phyloP scores from a whole-genome alignment of 2,113 vertebrate genomes.

The Cynoglossus semilaevis region DNA sequence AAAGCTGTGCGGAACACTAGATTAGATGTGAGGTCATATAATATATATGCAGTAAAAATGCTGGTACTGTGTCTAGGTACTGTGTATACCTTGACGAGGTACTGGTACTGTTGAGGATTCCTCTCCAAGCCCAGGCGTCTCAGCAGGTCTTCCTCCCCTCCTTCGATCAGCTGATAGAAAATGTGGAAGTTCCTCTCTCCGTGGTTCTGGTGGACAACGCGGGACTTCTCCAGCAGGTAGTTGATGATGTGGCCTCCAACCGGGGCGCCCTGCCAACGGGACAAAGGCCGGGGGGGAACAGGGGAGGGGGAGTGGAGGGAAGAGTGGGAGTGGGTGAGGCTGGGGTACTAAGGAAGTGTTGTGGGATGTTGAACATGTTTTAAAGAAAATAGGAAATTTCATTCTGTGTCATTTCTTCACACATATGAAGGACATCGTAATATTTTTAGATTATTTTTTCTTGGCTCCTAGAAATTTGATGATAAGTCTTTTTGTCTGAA shows the following conservation, averaged over 20 bases:
- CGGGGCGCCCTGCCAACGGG: constrained; percentile 85
- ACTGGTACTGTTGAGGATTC: constrained; percentile 92
- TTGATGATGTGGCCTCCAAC: constrained; percentile 97
- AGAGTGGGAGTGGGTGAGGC: constrained; percentile 53
- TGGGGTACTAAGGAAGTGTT: constrained; percentile 54
- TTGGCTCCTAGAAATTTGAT: no score
- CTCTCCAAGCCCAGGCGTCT: constrained; percentile 89
- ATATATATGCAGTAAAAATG: no score
- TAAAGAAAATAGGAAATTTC: no score
- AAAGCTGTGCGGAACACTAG: no score
- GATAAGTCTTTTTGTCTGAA: no score
- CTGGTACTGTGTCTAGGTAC: no score
- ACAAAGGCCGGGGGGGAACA: constrained; percentile 20
- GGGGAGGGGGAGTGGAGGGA: constrained; percentile 21
- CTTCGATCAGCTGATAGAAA: constrained; percentile 97
- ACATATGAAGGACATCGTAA: background rate
- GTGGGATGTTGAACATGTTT: constrained; percentile 34
- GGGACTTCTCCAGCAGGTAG: constrained; percentile 98
- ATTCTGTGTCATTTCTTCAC: no score
- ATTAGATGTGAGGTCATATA: no score
- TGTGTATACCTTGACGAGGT: constrained; percentile 85
- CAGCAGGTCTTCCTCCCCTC: constrained; percentile 90
- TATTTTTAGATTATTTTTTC: no score
- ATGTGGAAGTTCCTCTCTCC: constrained; percentile 98
- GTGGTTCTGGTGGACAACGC: constrained; percentile 95